Base-by-base conservation (phyloP, 2,888 invertebrate genomes). In the Tenthredo amoena region DNA sequence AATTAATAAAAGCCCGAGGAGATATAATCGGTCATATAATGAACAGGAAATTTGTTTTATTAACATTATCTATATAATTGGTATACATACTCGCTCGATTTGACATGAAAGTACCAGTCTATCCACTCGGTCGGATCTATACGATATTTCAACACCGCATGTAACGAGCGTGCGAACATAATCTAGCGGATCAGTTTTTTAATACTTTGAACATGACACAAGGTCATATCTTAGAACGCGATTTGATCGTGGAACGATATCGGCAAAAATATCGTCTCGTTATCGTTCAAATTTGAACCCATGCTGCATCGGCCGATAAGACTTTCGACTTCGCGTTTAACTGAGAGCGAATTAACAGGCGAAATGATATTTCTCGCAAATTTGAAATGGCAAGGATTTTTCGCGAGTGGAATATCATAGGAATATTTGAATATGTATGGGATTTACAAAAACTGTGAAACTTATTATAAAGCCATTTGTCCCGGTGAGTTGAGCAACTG, bases 391-490 rank as follows among this genome's bases (percentile, higher is more conserved):
- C 62, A 12, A 62, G 12, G 3, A 26, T 10, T 12, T 62, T 12
- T 0, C 26, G 2, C 1, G 26, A 2, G 26, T 26, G 9, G 10
- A 26, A 58, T 58, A 58, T 58, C 21, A 0, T 9, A 9, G 9
- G 2, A 26, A 62, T 26, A 2, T 21, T 26, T 0, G 12, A 43
- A 12, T 43, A 62, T 7, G 21, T 62, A 26, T 26, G 21, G 9
- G 21, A 58, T 62, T 21, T 9, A 26, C 9, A 26, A 62, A 12
- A 76, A 47, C 6, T 21, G 47, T 26, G 10, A 26, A 47, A 71
- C 71, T n/a, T n/a, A 76, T 47, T 76, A 47, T 21, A 76, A 76
- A 26, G 0, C 74, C 43, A 47, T 76, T 43, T 76, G 74, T 76
- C 10, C 26, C 40, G 34, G 31, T 18, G 31, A 55, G 58, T 1